phyloP scores from a whole-genome alignment of 64 coral and sea anemone genomes.

The Stichodactyla mertensii region DNA sequence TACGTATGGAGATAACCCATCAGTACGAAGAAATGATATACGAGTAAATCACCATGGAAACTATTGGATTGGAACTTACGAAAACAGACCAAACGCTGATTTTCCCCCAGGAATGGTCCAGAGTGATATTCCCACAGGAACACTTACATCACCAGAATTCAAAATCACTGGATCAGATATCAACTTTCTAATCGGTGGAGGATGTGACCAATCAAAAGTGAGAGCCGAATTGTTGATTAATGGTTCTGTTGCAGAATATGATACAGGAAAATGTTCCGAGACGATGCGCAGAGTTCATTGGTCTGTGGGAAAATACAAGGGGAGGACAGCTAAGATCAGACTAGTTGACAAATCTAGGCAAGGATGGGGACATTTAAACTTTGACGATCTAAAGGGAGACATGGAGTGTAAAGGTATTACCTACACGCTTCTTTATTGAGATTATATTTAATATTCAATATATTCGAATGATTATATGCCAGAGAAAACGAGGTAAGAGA shows the following conservation, averaged over 20 bases:
- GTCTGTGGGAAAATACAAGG: slow-evolving; percentile 21
- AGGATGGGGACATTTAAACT: slow-evolving; percentile 40
- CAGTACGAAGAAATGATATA: background rate
- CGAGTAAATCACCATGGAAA: slow-evolving; percentile 10
- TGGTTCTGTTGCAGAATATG: background rate
- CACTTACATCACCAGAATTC: slow-evolving; percentile 34
- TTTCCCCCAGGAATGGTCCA: slow-evolving; percentile 9
- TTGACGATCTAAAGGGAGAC: slow-evolving; percentile 34
- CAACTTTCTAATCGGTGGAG: slow-evolving; percentile 43
- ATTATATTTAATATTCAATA: too few relatives aligned
- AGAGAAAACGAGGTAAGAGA: too few relatives aligned
- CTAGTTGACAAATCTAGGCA: slow-evolving; percentile 23
- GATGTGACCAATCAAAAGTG: slow-evolving; percentile 14
- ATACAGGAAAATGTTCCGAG: slow-evolving; percentile 14
- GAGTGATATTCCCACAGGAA: background rate
- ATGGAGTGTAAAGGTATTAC: background rate
- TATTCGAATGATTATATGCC: too few relatives aligned
- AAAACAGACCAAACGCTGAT: slow-evolving; percentile 41
- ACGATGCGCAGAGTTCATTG: slow-evolving; percentile 32
- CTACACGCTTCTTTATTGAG: background rate
- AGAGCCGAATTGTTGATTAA: slow-evolving; percentile 35
- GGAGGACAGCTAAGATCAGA: background rate
- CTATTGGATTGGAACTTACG: slow-evolving; percentile 40
- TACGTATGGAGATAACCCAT: slow-evolving; percentile 31
- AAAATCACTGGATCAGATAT: slow-evolving; percentile 15